Evolutionary conservation across 1,140 invertebrate species (phyloP), one percentile per base, ranked within the genome.

Genomic region (Zaprionus vittiger): DNA sequence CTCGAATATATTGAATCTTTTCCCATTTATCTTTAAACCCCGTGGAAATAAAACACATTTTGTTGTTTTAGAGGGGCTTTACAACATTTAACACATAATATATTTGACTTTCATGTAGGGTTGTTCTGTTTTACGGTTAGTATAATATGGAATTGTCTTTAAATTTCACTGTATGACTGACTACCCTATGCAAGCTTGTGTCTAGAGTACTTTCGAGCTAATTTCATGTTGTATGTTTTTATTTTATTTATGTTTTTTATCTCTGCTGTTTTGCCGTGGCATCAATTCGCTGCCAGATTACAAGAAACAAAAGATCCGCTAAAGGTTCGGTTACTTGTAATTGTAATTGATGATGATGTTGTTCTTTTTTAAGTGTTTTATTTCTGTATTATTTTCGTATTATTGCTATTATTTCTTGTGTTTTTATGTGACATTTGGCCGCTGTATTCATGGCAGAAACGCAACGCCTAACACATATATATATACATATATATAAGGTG

Each of bases 401-500:
- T 64, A 66, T 78, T 78, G 28, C 67, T 52, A 57, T 78, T 59
- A 24, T 75, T 52, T 68, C 3, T 67, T 69, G 60, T 65, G 41
- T 79, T 77, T 77, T 69, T 54, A 37, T 41, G 49, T 62, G 31
- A 20, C n/a, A 34, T 74, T 79, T 73, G 68, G 69, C 75, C 72
- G 69, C 66, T 84, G 84, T 85, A 85, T 82, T 85, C 85, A 90
- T 90, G 86, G 85, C 85, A 90, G 85, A 85, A 90, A 85, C 78
- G 81, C 84, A 89, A 89, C 85, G 79, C 56, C 81, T 91, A 91
- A 91, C 83, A 90, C 86, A 91, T 91, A 83, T 86, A 91, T 82
- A 86, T 91, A 91, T 91, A 91, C 86, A 83, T 83, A 91, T 83
- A 83, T 91, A 80, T 91, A 70, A 84, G 83, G 86, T 91, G 77